These are phyloP conservation scores for Dipodomys merriami DNA, from an alignment of 2,113 vertebrate species.

Conservation along the genomic window DNA sequence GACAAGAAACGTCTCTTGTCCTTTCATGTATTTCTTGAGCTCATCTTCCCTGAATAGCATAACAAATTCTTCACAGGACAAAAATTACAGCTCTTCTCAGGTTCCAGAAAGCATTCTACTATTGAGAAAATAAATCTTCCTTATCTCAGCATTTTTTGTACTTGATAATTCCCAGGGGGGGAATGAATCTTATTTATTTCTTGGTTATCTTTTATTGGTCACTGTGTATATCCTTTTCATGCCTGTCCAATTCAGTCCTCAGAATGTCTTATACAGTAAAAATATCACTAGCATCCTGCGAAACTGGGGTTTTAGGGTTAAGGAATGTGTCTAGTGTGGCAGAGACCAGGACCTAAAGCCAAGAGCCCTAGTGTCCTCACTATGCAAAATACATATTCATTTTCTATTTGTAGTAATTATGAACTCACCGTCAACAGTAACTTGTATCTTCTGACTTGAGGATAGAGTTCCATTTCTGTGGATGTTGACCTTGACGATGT, in stretches of 20 bases:
- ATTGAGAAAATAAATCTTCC: conserved; percentile 22
- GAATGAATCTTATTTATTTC: not conserved
- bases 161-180: not conserved
- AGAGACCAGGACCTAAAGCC: conserved; percentile 4
- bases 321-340: not conserved
- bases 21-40: not conserved
- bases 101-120: not conserved
- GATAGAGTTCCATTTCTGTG: conserved; percentile 84
- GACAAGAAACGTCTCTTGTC: not conserved
- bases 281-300: not conserved
- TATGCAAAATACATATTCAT: not conserved
- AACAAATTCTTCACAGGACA: not conserved
- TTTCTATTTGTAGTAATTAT: not conserved
- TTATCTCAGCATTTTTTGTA: conserved; percentile 15
- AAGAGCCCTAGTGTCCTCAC: not conserved
- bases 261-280: not conserved
- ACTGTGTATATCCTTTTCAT: not conserved
- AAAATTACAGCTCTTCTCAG: not conserved
- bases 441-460: conserved; percentile 86
- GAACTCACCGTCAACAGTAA: conserved; percentile 89
- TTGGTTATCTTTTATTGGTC: not conserved
- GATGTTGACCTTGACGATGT: conserved; percentile 89
- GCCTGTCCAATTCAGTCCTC: not conserved
- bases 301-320: not conserved
- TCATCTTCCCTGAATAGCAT: not conserved